Percentiles rank a stretch among this genome's conserved stretches.
Conservation (phyloP, 2,888 invertebrate species). For the Dryobota labecula region DNA sequence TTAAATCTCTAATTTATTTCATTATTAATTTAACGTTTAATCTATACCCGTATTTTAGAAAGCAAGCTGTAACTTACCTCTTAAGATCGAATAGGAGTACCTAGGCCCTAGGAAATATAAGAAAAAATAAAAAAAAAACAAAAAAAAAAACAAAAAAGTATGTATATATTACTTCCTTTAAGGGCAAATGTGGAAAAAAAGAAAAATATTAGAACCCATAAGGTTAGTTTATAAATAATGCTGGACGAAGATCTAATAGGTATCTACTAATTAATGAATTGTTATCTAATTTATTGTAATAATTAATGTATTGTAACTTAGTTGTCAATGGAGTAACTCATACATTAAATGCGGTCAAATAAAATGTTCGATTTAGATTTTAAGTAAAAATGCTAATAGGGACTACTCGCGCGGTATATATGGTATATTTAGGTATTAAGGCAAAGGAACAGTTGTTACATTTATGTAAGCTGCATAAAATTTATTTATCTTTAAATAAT, state of each 20-base stretch:
- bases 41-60: not conserved
- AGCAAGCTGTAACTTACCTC: not conserved
- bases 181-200: not conserved
- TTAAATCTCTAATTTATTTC: not conserved
- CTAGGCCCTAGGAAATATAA: not conserved
- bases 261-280: not conserved
- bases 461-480: no score
- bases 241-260: constrained; percentile 42
- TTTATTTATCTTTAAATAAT: not conserved
- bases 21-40: not conserved
- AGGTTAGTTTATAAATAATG: constrained; percentile 1
- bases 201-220: not conserved
- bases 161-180: not conserved
- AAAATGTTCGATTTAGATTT: not conserved
- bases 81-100: not conserved
- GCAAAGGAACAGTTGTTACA: constrained; percentile 17
- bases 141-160: not conserved
- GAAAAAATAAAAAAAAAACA: not conserved
- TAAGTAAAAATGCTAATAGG: not conserved
- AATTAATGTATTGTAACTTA: constrained; percentile 6
- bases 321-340: not conserved
- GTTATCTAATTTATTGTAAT: no score
- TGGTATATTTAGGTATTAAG: constrained; percentile 10
- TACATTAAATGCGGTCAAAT: constrained; percentile 15
- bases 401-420: not conserved